phyloP scores from a whole-genome alignment of 2,888 invertebrate species.

The Pristionchus exspectatus region DNA sequence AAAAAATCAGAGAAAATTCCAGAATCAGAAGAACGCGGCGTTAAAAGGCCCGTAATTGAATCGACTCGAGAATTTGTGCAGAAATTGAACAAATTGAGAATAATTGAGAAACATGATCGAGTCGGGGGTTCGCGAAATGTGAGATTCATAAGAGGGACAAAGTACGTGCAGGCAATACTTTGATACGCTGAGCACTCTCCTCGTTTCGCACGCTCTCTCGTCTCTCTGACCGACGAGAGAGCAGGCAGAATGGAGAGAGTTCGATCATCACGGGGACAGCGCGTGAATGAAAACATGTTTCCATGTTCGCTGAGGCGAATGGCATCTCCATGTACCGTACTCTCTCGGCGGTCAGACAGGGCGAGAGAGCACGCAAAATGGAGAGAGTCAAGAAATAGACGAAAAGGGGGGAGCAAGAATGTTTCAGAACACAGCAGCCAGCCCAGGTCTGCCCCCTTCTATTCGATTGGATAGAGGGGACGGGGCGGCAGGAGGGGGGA shows the following conservation, averaged over 20 bases:
- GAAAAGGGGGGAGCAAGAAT: not conserved
- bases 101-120: not conserved
- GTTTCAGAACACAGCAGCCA: conserved; percentile 23
- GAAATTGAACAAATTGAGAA: not conserved
- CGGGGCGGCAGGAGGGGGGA: not conserved
- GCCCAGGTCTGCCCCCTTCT: conserved; percentile 11
- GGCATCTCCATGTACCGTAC: not conserved
- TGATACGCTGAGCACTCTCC: not conserved
- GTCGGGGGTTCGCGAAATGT: not conserved
- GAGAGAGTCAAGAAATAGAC: not conserved
- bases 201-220: conserved; percentile 6
- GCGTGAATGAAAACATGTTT: not conserved
- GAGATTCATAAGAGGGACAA: not conserved
- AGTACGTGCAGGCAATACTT: not conserved
- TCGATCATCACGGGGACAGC: not conserved
- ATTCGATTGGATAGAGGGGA: conserved; percentile 38
- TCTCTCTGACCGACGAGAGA: not conserved
- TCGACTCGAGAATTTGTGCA: not conserved
- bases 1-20: not conserved
- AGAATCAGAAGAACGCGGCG: not conserved
- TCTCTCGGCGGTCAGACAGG: not conserved
- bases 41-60: not conserved
- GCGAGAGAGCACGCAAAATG: not conserved
- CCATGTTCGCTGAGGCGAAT: not conserved
- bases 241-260: not conserved